Conservation (phyloP, 2,888 invertebrate genomes). For the Euproctis similis region DNA sequence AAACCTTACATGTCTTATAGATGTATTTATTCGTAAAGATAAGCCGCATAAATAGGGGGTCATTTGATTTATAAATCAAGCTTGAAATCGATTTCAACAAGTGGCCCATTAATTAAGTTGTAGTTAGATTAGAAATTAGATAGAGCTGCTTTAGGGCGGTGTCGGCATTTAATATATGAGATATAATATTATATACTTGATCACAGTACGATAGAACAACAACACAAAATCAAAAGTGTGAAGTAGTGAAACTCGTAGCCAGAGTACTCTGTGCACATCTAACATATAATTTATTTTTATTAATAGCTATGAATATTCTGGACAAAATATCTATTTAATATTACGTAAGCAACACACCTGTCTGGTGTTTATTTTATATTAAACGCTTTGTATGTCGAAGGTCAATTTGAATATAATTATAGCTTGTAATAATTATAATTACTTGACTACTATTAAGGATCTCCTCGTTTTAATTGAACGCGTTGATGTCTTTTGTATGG, state of each 20-base stretch:
- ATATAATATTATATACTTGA: constrained; percentile 30
- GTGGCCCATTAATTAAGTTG: constrained; percentile 75
- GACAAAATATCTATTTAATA: constrained; percentile 27
- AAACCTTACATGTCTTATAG: constrained; percentile 31
- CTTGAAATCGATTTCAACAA: constrained; percentile 73
- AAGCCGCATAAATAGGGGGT: constrained; percentile 61
- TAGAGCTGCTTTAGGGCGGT: constrained; percentile 59
- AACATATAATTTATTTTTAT: constrained; percentile 28
- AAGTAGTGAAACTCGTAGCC: constrained; percentile 39
- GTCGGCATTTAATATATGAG: constrained; percentile 52
- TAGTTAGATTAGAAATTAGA: constrained; percentile 73
- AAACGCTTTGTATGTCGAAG: constrained; percentile 9
- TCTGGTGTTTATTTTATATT: constrained; percentile 13
- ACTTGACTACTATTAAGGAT: neutral
- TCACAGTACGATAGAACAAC: too few species aligned
- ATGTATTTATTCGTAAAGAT: constrained; percentile 43
- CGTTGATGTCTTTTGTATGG: constrained; percentile 26
- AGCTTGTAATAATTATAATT: constrained; percentile 1
- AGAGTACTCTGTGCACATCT: constrained; percentile 26
- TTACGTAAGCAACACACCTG: constrained; percentile 30
- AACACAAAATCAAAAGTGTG: constrained; percentile 36
- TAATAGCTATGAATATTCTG: constrained; percentile 18
- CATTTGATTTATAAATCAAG: constrained; percentile 71
- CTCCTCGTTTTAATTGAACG: constrained; percentile 4
- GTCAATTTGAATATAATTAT: constrained; percentile 6